phyloP scores from a whole-genome alignment of 2,797 vertebrate genomes.

The Mus caroli region DNA sequence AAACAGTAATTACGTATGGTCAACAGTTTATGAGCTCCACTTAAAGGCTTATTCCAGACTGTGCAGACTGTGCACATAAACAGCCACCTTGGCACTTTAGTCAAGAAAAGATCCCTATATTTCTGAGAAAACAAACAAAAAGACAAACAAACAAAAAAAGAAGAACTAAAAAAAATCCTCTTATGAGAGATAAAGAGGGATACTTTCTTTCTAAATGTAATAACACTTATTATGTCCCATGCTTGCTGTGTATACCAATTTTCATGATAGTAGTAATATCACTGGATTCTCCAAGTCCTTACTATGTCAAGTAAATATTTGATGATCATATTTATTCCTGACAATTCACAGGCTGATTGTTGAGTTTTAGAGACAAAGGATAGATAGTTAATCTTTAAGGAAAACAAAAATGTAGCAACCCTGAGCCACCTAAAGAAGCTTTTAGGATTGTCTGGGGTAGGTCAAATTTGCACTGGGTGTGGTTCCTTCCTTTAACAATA shows the following conservation, averaged over 20 bases:
- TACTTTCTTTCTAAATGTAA: background rate
- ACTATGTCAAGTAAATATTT: background rate
- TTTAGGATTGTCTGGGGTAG: background rate
- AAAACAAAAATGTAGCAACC: background rate
- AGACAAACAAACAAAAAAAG: too few species aligned
- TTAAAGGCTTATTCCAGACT: background rate
- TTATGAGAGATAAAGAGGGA: background rate
- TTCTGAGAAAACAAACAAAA: background rate
- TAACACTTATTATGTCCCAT: background rate
- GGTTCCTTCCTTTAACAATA: background rate
- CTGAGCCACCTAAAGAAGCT: background rate
- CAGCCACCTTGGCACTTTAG: background rate
- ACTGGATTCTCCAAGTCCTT: background rate
- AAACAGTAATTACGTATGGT: background rate
- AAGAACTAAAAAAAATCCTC: background rate
- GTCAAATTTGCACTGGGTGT: background rate
- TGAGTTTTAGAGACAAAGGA: background rate
- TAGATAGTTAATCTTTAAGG: background rate
- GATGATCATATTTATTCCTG: background rate
- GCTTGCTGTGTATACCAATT: too few species aligned
- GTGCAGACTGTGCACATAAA: fast-evolving
- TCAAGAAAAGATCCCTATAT: background rate
- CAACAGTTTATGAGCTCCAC: background rate
- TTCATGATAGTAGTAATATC: background rate
- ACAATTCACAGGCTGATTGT: background rate